Evolutionary conservation across 2,888 invertebrate genomes (phyloP).

Genomic region (Caprella mutica): DNA sequence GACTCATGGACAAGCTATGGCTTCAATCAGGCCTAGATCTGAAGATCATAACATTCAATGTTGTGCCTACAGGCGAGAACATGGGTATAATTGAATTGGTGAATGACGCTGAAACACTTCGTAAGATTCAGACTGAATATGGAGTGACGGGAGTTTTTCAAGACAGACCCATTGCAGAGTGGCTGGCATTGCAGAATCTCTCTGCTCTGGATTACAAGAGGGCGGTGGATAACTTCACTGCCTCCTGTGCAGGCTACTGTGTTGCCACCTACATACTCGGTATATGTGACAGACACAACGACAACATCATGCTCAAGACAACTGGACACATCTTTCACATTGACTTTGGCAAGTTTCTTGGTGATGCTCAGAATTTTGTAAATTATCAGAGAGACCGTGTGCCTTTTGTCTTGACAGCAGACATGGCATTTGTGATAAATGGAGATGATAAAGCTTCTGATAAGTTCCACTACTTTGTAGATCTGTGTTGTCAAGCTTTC

Average conservation of each 20-base stretch:
- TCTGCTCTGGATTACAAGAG: slow-evolving; percentile 88
- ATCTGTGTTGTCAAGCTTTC: slow-evolving; percentile 93
- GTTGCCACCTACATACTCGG: slow-evolving; percentile 96
- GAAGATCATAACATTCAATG: slow-evolving; percentile 72
- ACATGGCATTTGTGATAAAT: slow-evolving; percentile 99
- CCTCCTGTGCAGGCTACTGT: slow-evolving; percentile 97
- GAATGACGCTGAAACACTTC: slow-evolving; percentile 82
- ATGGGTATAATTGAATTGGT: slow-evolving; percentile 87
- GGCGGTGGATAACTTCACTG: slow-evolving; percentile 82
- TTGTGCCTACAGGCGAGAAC: slow-evolving; percentile 31
- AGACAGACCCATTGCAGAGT: slow-evolving; percentile 90
- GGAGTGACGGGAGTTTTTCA: slow-evolving; percentile 94
- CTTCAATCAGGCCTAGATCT: slow-evolving; percentile 83
- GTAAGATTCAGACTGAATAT: slow-evolving; percentile 90
- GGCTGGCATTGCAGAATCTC: slow-evolving; percentile 94
- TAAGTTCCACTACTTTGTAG: slow-evolving; percentile 92
- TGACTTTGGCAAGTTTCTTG: slow-evolving; percentile 97
- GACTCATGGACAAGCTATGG: slow-evolving; percentile 97
- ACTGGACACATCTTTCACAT: slow-evolving; percentile 98
- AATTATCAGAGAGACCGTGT: slow-evolving; percentile 93
- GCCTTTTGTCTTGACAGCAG: slow-evolving; percentile 93
- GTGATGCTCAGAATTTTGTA: slow-evolving; percentile 92
- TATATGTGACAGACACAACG: slow-evolving; percentile 96
- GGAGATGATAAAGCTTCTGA: slow-evolving; percentile 86
- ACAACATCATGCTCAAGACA: slow-evolving; percentile 97